phyloP scores from a whole-genome alignment of 2,888 invertebrate species.

The Drosophila sordidapex region DNA sequence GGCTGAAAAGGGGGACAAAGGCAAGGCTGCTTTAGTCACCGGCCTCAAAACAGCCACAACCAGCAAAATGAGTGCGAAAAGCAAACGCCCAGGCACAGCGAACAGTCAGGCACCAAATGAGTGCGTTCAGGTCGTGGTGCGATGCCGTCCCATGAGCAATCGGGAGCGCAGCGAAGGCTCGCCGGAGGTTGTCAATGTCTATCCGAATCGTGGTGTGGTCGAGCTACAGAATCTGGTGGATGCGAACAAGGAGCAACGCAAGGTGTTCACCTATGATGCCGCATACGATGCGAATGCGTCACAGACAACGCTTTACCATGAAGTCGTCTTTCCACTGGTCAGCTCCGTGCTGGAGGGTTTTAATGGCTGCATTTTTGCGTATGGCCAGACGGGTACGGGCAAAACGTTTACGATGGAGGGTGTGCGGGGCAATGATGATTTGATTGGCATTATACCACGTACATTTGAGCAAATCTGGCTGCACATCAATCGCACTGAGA shows the following conservation, averaged over 20 bases:
- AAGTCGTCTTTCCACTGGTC: conserved; percentile 97
- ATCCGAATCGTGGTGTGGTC: conserved; percentile 94
- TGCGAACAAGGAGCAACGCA: conserved; percentile 90
- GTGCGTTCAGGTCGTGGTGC: conserved; percentile 97
- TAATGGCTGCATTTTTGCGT: conserved; percentile 99
- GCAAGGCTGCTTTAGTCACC: conserved; percentile 68
- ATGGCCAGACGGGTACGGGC: conserved; percentile 99
- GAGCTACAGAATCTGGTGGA: conserved; percentile 93
- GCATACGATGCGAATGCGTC: conserved; percentile 95
- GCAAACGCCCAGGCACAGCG: conserved; percentile 79
- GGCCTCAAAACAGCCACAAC: conserved; percentile 33
- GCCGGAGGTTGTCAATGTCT: conserved; percentile 90
- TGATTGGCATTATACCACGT: conserved; percentile 94
- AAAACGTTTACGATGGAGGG: conserved; percentile 91
- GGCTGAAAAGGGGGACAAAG: conserved; percentile 42
- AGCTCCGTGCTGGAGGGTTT: conserved; percentile 98
- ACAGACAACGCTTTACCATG: conserved; percentile 97
- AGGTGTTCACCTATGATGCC: conserved; percentile 98
- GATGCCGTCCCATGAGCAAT: conserved; percentile 97
- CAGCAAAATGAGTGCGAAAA: conserved; percentile 80
- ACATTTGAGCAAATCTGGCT: conserved; percentile 99
- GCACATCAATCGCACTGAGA: conserved; percentile 95
- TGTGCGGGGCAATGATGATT: conserved; percentile 87
- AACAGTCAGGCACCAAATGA: conserved; percentile 87
- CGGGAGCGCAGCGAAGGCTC: conserved; percentile 89